Percentiles rank a stretch among this genome's conserved stretches.
Evolutionary conservation across 2,113 vertebrate genomes (phyloP).

Genomic region (Scopus umbretta): DNA sequence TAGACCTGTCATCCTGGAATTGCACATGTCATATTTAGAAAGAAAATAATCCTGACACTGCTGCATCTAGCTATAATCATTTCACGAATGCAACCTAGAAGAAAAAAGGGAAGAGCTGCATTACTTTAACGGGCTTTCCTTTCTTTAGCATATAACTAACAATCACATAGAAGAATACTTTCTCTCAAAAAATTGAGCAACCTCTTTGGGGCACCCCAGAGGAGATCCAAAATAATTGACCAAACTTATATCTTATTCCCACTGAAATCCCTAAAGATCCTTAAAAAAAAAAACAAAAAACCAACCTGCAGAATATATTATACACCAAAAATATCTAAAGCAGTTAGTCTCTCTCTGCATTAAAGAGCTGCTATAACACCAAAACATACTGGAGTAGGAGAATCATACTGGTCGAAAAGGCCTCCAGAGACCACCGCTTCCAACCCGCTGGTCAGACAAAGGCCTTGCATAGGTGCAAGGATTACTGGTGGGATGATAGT

Average conservation of each 20-base stretch:
- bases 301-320: background rate
- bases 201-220: background rate
- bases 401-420: background rate
- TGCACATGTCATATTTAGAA: background rate
- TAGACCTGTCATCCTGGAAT: constrained; percentile 14
- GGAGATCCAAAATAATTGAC: background rate
- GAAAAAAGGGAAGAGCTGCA: background rate
- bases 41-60: constrained; percentile 12
- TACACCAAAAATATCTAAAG: background rate
- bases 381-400: background rate
- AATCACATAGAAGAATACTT: background rate
- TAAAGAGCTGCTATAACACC: background rate
- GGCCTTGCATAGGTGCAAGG: background rate
- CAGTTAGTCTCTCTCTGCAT: background rate
- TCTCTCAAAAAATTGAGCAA: background rate
- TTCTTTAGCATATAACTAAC: background rate
- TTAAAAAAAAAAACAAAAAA: background rate
- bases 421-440: background rate
- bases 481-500: background rate
- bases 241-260: background rate
- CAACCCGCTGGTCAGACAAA: background rate
- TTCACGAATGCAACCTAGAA: background rate
- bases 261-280: background rate
- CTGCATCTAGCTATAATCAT: constrained; percentile 1
- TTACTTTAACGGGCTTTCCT: background rate